Percentiles rank a stretch among this genome's conserved stretches.
Evolutionary conservation across 2,113 vertebrate species (phyloP).

Genomic region (Alexandromys fortis): DNA sequence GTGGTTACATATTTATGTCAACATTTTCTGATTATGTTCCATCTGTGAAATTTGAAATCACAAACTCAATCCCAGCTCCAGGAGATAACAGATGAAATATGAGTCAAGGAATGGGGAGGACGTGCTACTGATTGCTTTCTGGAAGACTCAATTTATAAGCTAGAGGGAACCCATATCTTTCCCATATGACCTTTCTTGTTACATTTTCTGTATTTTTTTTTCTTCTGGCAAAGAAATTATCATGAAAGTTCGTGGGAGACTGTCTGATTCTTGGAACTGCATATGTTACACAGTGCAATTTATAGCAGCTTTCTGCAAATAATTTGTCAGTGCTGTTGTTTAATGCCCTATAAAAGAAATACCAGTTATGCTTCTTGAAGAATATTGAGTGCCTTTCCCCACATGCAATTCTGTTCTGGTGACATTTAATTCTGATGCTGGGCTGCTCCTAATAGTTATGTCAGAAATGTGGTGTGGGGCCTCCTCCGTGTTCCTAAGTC

Average conservation of each 20-base stretch:
- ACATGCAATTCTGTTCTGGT: constrained; percentile 33
- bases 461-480: not conserved
- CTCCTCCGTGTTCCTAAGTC: not conserved
- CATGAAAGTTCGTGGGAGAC: not conserved
- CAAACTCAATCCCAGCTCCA: constrained; percentile 47
- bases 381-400: not conserved
- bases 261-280: constrained; percentile 64
- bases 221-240: constrained; percentile 45
- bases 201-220: constrained; percentile 38
- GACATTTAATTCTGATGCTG: constrained; percentile 19
- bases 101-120: constrained; percentile 34
- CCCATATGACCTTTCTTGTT: constrained; percentile 62
- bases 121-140: constrained; percentile 56
- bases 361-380: constrained; percentile 11
- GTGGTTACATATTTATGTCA: constrained; percentile 62
- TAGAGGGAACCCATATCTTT: constrained; percentile 54
- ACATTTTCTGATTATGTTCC: constrained; percentile 61
- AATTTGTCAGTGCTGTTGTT: constrained; percentile 67
- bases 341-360: constrained; percentile 39
- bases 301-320: constrained; percentile 61
- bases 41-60: constrained; percentile 72
- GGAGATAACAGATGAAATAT: constrained; percentile 68
- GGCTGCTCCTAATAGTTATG: not conserved
- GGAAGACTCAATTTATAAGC: constrained; percentile 70
- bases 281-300: constrained; percentile 60